These are phyloP conservation scores for Parotia lawesii DNA, from an alignment of 2,113 vertebrate species.

Conservation along the genomic window DNA sequence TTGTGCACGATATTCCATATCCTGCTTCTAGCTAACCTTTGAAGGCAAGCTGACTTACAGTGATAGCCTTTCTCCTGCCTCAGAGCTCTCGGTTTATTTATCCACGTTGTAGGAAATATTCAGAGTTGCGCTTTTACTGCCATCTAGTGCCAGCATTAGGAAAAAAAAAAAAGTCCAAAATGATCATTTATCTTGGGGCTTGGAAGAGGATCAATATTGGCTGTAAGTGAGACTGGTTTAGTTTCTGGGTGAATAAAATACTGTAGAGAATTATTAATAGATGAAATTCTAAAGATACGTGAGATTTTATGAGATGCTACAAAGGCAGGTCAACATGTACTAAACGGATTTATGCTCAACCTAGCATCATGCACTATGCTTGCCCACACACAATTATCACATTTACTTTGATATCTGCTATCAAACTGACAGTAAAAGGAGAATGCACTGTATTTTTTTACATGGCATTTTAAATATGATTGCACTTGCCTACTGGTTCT, in stretches of 20 bases:
- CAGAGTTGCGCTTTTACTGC: constrained; percentile 64
- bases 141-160: constrained; percentile 63
- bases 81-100: not conserved
- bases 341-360: not conserved
- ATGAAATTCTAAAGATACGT: not conserved
- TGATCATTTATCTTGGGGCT: not conserved
- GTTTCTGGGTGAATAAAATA: not conserved
- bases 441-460: not conserved
- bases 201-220: not conserved
- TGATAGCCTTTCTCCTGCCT: not conserved
- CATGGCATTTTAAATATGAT: not conserved
- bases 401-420: not conserved
- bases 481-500: not conserved
- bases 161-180: not conserved
- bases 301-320: not conserved
- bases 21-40: constrained; percentile 45
- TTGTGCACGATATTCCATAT: constrained; percentile 1
- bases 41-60: constrained; percentile 31
- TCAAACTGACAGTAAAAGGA: not conserved
- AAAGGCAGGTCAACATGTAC: fast-evolving
- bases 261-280: not conserved
- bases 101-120: not conserved
- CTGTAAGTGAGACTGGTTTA: not conserved
- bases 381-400: not conserved
- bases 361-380: not conserved